Evolutionary conservation across 2,113 vertebrate genomes (phyloP).

Genomic region (Indicator indicator): DNA sequence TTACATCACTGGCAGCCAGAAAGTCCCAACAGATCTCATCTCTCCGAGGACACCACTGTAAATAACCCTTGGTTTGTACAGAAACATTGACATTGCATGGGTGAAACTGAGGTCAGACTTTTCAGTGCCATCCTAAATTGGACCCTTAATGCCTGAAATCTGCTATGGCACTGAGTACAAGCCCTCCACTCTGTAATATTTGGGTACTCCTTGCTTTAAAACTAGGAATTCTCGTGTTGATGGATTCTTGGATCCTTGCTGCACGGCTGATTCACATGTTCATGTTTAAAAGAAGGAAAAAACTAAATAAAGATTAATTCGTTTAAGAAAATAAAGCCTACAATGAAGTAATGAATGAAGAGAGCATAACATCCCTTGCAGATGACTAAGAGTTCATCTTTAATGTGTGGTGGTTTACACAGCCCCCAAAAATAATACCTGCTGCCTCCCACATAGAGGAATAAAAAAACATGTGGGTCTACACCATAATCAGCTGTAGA

Average conservation of each 20-base stretch:
- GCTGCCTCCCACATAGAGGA: neutral
- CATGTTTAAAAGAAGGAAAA: neutral
- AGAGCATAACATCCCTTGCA: neutral
- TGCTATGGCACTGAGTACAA: neutral
- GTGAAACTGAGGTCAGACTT: constrained; percentile 34
- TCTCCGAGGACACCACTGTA: neutral
- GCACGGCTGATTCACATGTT: neutral
- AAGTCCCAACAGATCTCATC: neutral
- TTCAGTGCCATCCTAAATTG: neutral
- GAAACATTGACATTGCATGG: neutral
- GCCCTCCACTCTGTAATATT: neutral
- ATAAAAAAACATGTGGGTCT: neutral
- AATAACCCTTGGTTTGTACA: constrained; percentile 13
- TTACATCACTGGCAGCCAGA: constrained; percentile 17
- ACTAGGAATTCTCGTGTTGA: neutral
- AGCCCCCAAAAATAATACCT: neutral
- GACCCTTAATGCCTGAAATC: neutral
- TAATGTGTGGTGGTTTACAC: neutral
- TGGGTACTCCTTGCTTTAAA: neutral
- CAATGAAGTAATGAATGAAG: neutral
- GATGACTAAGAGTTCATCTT: neutral
- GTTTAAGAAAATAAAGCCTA: neutral
- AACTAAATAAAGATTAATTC: neutral
- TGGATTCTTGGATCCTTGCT: neutral
- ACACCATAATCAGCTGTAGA: neutral